A percentile compares a stretch with the other conserved stretches of the same genome.
phyloP scores from a whole-genome alignment of 2,797 vertebrate species.

The Enteromius unitaeniatus region DNA sequence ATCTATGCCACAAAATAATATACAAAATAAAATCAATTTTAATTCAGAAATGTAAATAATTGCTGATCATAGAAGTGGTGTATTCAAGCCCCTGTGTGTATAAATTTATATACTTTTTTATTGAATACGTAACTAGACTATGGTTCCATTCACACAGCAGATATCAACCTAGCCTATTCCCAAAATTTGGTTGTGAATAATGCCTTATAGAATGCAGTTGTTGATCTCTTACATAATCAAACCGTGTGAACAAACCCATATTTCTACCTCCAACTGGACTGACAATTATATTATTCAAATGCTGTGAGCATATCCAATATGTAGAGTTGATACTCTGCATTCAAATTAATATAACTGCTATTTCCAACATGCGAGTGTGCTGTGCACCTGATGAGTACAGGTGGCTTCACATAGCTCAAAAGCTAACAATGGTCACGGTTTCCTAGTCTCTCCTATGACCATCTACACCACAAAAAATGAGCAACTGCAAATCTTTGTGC shows the following conservation, averaged over 20 bases:
- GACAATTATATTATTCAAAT: neutral
- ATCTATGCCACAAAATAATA: neutral
- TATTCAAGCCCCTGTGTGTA: neutral
- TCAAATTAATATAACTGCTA: neutral
- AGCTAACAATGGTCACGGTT: neutral
- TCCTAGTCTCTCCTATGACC: neutral
- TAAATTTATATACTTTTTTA: neutral
- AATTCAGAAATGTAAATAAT: neutral
- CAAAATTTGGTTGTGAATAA: neutral
- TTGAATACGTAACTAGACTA: neutral
- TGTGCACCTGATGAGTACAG: neutral
- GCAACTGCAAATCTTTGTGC: slow-evolving; percentile 6
- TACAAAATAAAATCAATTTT: neutral
- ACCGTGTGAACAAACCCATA: neutral
- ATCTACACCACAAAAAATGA: neutral
- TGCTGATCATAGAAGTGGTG: neutral
- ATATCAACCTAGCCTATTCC: neutral
- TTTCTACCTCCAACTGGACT: neutral
- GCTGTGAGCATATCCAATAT: neutral
- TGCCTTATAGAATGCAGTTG: neutral
- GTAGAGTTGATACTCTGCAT: neutral
- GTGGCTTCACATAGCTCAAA: neutral
- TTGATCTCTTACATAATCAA: neutral
- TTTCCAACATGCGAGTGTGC: neutral
- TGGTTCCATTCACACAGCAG: neutral